Evolutionary conservation across 2,888 invertebrate species (phyloP), one percentile per base, ranked within the genome.

Genomic region (Penaeus monodon): DNA sequence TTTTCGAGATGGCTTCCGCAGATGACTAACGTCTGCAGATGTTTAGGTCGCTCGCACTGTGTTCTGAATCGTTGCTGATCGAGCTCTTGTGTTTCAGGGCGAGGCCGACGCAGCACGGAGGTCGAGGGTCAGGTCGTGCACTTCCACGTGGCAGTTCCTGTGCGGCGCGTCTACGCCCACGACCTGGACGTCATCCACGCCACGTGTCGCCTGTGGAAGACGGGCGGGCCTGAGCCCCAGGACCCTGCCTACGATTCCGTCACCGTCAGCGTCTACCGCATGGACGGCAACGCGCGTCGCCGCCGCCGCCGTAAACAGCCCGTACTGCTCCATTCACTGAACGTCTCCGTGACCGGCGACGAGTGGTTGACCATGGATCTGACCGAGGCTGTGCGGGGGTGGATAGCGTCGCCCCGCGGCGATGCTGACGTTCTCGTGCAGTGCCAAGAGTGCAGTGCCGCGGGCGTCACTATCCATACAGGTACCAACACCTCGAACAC

Each of bases 61-160:
- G 27, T 4, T 70, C 22, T 24, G 24, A 29, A 29, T 70, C 27
- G 17, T 29, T 3, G 14, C 24, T 82, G n/a, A 82, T 38, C 38
- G 6, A 44, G 12, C 80, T 29, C 63, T 57, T 66, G 8, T 65
- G 8, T 84, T 84, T 44, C 88, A 85, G 89, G 89, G n/a, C 76
- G 86, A 29, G 85, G 87, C 2, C 86, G 89, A n/a, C 81, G 89
- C 29, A 87, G 87, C 57, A 24, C 84, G 65, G 78, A 73, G 57
- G 73, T 73, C 27, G 89, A 88, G 63, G 86, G 88, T 38, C 86
- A 88, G 79, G 80, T 90, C 65, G 89, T 88, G 6, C 89, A 90
- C 77, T 90, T 88, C 81, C 86, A 85, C 79, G 88, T 90, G 10
- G 77, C 89, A 22, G 86, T 89, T n/a, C 89, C 88, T 12, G 81